Base-by-base conservation (phyloP, 2,113 vertebrate genomes). In the Meriones unguiculatus region DNA sequence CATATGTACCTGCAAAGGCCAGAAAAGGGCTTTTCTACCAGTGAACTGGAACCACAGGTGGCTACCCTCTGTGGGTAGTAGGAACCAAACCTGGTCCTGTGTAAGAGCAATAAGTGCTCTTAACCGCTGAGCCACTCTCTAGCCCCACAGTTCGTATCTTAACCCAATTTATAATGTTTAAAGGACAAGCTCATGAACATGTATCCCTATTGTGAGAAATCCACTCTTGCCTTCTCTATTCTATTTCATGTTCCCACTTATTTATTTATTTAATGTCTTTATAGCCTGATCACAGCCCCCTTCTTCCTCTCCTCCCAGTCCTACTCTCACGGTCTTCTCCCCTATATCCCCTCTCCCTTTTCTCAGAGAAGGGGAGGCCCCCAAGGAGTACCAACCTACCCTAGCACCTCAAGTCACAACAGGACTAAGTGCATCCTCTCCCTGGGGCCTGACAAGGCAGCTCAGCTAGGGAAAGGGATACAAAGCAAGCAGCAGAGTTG, bases 171-270 rank as follows among this genome's bases (percentile, higher is more conserved):
- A 73, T 35, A 95, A 38, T 5, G 5, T 69, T 89, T 82, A 7
- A 94, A 95, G 28, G 67, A 89, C 57, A 81, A 28, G 67, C 76
- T 59, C 50, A 92, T 73, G 78, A 22, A 38, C 35, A 65, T 70
- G 35, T 78, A 77, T 17, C 13, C 25, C 54, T 69, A 62, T 32
- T 91, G 24, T 87, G 7, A 70, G 41, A 72, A 64, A 77, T 50
- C 11, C 94, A 59, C 41, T 72, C 41, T 77, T 90, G 93, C 67
- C 59, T 93, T 88, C 52, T 81, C 15, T 82, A 30, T 52, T 89
- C 72, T 30, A 85, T 80, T 80, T 90, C 69, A 75, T 93, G 81
- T 91, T 72, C 28, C 15, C 14, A 57, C 46, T 46, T 46, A 57
- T 57, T 57, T 57, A 57, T 57, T 57, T 57, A 12, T 15, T 57